Evolutionary conservation across 2,797 vertebrate species (phyloP).

Genomic region (Chloroceryle inda): DNA sequence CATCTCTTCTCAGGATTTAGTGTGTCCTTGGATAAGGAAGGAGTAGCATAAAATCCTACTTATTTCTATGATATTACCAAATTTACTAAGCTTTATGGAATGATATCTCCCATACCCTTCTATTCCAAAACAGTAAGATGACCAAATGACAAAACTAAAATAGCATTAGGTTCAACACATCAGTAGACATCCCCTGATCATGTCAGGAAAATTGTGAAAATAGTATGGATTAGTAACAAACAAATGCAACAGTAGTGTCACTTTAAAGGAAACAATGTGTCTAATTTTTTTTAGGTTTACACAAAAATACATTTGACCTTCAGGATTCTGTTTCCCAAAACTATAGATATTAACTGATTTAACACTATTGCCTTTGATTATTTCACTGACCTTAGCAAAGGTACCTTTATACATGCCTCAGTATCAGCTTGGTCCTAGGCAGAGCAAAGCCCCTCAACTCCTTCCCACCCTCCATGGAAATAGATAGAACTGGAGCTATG

Average conservation of each 20-base stretch:
- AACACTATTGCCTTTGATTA: not conserved
- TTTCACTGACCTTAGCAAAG: not conserved
- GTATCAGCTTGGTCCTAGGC: not conserved
- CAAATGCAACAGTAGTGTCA: not conserved
- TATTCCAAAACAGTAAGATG: not conserved
- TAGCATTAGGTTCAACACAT: not conserved
- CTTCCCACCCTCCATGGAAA: not conserved
- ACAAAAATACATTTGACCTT: not conserved
- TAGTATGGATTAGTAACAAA: not conserved
- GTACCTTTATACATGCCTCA: not conserved
- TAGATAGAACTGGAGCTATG: not conserved
- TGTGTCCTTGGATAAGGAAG: not conserved
- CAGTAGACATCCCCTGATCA: not conserved
- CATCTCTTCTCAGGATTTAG: not conserved
- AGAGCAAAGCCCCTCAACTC: not conserved
- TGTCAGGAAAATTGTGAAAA: not conserved
- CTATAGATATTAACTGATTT: not conserved
- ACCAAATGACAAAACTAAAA: not conserved
- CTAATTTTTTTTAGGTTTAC: not conserved
- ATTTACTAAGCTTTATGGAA: not conserved
- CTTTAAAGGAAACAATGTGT: not conserved
- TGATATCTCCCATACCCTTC: not conserved
- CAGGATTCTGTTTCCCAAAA: not conserved
- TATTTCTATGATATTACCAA: not conserved
- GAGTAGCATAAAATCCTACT: not conserved